phyloP scores from a whole-genome alignment of 2,113 vertebrate genomes.

The Amblyopsis rosae region DNA sequence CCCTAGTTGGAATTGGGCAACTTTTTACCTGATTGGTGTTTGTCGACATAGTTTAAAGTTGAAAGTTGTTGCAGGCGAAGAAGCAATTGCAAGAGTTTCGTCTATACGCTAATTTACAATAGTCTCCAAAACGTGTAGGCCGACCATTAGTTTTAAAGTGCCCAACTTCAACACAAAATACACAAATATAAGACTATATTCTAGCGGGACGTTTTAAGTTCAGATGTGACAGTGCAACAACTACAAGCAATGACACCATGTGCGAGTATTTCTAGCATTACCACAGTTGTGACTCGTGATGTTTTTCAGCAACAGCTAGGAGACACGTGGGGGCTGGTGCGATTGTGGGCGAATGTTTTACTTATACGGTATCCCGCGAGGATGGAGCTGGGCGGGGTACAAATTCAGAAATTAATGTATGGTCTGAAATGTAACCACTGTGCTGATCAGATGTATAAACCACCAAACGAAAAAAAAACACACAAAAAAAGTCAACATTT shows the following conservation, averaged over 20 bases:
- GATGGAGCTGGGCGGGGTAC: conserved; percentile 29
- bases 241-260: conserved; percentile 8
- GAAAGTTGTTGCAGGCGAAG: no score
- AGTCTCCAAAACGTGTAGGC: no score
- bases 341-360: conserved; percentile 15
- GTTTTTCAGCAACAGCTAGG: conserved; percentile 55
- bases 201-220: no score
- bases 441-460: no score
- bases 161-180: no score
- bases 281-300: conserved; percentile 49
- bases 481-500: background rate
- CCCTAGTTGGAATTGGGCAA: conserved; percentile 79
- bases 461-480: background rate
- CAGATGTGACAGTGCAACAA: no score
- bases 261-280: conserved; percentile 38
- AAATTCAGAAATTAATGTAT: background rate
- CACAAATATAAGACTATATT: no score
- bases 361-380: rapidly evolving
- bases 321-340: conserved; percentile 54
- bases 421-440: no score
- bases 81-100: no score
- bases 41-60: conserved; percentile 65
- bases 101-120: no score
- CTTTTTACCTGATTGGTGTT: conserved; percentile 70
- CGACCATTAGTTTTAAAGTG: no score